Evolutionary conservation across 2,113 vertebrate genomes (phyloP).

Genomic region (Dicentrarchus labrax): DNA sequence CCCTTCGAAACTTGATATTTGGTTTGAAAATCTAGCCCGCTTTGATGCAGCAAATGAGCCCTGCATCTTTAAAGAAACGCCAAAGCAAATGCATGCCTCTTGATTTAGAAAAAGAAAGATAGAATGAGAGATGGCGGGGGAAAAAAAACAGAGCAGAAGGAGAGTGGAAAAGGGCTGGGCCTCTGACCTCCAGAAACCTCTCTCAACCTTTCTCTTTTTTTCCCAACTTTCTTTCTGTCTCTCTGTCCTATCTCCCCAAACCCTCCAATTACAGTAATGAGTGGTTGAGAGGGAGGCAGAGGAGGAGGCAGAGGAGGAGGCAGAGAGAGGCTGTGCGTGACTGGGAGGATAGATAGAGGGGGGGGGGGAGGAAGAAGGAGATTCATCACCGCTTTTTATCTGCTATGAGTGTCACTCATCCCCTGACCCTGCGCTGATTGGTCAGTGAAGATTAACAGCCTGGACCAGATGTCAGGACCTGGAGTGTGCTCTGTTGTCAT

Average conservation of each 20-base stretch:
- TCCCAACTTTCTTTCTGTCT: slow-evolving; percentile 40
- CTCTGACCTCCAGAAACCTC: slow-evolving; percentile 75
- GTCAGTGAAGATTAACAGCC: slow-evolving; percentile 75
- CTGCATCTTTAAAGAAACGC: slow-evolving; percentile 59
- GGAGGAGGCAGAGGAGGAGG: slow-evolving; percentile 35
- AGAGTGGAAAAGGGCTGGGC: slow-evolving; percentile 57
- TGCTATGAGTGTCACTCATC: slow-evolving; percentile 70
- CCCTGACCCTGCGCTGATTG: slow-evolving; percentile 66
- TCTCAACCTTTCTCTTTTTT: slow-evolving; percentile 44
- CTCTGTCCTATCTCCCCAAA: slow-evolving; percentile 70
- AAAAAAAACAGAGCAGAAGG: slow-evolving; percentile 20
- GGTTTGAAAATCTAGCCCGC: slow-evolving; percentile 58
- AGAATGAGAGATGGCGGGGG: slow-evolving; percentile 36
- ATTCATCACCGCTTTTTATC: slow-evolving; percentile 71
- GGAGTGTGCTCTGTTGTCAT: slow-evolving; percentile 57
- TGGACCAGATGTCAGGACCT: slow-evolving; percentile 69
- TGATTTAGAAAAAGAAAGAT: slow-evolving; percentile 55
- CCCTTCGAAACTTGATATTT: slow-evolving; percentile 52
- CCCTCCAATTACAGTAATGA: slow-evolving; percentile 84
- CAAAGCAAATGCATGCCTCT: slow-evolving; percentile 61
- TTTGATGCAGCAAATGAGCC: slow-evolving; percentile 67
- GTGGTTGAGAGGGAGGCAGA: slow-evolving; percentile 71
- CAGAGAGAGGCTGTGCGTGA: slow-evolving; percentile 65
- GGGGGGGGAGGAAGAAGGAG: slow-evolving; percentile 36
- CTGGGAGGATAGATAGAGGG: slow-evolving; percentile 57